A percentile compares a stretch with the other conserved stretches of the same genome.
phyloP scores from a whole-genome alignment of 1,140 invertebrate genomes.

The Rhyacophila brunnea region DNA sequence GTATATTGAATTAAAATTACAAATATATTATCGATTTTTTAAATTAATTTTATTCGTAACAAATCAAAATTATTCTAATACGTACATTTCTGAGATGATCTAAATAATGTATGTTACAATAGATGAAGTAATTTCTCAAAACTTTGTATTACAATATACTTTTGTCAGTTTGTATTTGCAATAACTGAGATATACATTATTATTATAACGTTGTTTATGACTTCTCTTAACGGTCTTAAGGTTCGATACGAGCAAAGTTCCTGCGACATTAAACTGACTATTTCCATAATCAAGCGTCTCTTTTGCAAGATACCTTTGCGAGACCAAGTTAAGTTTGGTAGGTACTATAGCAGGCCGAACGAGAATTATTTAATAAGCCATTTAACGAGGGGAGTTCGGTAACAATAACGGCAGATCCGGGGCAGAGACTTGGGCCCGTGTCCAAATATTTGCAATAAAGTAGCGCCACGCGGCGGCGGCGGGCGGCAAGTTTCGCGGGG shows the following conservation, averaged over 20 bases:
- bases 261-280: not conserved
- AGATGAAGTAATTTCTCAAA: no score
- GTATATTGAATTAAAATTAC: no score
- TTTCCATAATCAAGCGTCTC: not conserved
- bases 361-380: conserved; percentile 28
- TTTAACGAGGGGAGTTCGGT: conserved; percentile 13
- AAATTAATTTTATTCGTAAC: no score
- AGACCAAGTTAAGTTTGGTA: not conserved
- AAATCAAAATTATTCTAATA: no score
- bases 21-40: no score
- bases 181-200: no score
- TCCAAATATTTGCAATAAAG: conserved; percentile 32
- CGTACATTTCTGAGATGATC: no score
- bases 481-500: not conserved
- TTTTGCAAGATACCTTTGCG: not conserved
- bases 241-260: not conserved
- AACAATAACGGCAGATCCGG: conserved; percentile 14
- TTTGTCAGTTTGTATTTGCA: no score
- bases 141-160: no score
- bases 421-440: conserved; percentile 6
- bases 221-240: no score
- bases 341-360: not conserved
- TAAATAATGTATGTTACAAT: no score
- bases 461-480: conserved; percentile 3
- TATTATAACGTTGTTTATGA: not conserved